Evolutionary conservation across 2,888 invertebrate species (phyloP), one percentile per base, ranked within the genome.

Genomic region (Invenusta paracnida): DNA sequence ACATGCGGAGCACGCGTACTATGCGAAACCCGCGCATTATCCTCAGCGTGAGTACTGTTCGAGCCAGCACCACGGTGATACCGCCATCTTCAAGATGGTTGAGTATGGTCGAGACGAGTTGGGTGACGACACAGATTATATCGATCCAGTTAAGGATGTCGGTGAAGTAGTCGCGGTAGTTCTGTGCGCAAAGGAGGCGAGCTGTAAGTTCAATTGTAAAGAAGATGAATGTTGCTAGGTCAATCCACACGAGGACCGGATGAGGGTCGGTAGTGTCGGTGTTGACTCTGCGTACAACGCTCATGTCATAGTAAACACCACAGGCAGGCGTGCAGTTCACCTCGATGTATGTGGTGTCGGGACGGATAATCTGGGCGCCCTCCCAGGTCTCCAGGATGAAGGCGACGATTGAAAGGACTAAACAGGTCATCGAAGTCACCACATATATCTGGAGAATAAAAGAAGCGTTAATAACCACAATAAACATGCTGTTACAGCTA

Each of bases 341-440:
- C 23, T 1, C 17, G 1, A 66, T 83, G 23, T 81, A 23, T n/a
- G 23, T 83, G 1, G 82, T 66, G 23, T 25, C 81, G 27, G 11
- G 86, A 81, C 1, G 84, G 0, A 89, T 88, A 84, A 90, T 88
- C 0, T 90, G 89, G 88, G 91, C 90, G 88, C 88, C 87, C 28
- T 88, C 86, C 88, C 91, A 90, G 0, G 91, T 90, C 87, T 91
- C 91, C 85, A 90, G 88, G 79, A 90, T 89, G 88, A 91, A 91
- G 28, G 89, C 89, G 2, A 88, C 89, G 84, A 91, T 91, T 13
- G 91, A 90, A 84, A 90, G 84, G 17, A 89, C 87, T 27, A 91
- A 90, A 86, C 90, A 90, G 83, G 89, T 89, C 91, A 90, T 91
- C 30, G 91, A 90, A 81, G 89, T 85, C 1, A 90, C 88, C 1